A percentile compares a stretch with the other conserved stretches of the same genome.
Conservation (phyloP, 2,888 invertebrate species). For the Cordilura impudica region DNA sequence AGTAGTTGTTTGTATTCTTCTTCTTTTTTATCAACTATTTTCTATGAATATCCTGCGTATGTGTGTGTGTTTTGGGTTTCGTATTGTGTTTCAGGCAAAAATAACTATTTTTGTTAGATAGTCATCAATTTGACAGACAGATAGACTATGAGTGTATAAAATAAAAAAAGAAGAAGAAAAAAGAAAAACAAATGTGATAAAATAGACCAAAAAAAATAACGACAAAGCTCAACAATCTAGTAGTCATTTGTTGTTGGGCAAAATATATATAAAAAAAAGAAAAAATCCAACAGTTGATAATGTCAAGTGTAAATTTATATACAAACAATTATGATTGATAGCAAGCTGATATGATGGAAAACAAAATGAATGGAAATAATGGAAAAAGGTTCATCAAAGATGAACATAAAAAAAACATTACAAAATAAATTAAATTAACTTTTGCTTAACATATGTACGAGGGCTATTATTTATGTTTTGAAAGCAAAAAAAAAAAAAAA, state of each 20-base stretch:
- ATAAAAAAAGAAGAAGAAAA: background rate
- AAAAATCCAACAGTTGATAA: constrained; percentile 26
- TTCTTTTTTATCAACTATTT: background rate
- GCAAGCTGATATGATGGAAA: constrained; percentile 19
- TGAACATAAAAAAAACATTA: background rate
- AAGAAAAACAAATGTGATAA: constrained; percentile 1
- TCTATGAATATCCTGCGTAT: constrained; percentile 8
- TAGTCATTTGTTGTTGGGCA: background rate
- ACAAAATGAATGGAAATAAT: constrained; percentile 8
- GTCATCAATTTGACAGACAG: constrained; percentile 16
- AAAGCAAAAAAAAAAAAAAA: too few relatives aligned
- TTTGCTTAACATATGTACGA: background rate
- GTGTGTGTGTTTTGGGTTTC: background rate
- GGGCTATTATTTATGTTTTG: too few relatives aligned
- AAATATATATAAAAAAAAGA: constrained; percentile 1
- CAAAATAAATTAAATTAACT: background rate
- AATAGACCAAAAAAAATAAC: background rate
- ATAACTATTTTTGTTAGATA: background rate
- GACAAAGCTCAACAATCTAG: constrained; percentile 20
- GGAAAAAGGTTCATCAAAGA: background rate
- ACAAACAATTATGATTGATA: constrained; percentile 60
- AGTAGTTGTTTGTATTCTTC: background rate
- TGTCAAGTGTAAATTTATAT: constrained; percentile 52
- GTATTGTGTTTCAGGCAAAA: constrained; percentile 1
- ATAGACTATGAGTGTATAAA: background rate